These are phyloP conservation scores for Gopherus flavomarginatus DNA, from an alignment of 2,113 vertebrate species.

Conservation along the genomic window DNA sequence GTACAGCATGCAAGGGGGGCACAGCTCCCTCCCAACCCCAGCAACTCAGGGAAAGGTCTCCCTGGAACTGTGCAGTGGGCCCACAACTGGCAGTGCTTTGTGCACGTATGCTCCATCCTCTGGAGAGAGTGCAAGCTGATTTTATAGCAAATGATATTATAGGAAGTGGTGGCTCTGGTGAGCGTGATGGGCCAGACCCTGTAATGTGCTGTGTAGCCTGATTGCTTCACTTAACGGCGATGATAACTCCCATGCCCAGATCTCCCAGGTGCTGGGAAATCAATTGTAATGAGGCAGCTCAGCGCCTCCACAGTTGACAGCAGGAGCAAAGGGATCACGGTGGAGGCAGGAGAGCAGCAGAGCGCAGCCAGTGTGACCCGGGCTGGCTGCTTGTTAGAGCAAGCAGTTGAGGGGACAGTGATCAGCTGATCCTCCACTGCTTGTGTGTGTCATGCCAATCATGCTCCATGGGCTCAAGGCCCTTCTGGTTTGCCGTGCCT, in stretches of 20 bases:
- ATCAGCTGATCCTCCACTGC: background rate
- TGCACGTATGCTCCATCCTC: background rate
- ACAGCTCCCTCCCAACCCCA: background rate
- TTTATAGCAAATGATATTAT: background rate
- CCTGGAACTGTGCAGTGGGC: background rate
- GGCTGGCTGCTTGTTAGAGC: background rate
- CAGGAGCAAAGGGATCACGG: background rate
- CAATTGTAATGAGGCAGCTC: background rate
- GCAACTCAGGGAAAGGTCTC: background rate
- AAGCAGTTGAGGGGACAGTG: background rate
- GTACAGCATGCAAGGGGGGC: background rate
- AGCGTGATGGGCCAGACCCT: background rate
- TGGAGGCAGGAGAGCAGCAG: background rate
- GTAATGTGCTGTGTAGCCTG: background rate
- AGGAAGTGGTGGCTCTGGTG: background rate
- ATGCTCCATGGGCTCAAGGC: background rate
- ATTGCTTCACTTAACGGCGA: background rate
- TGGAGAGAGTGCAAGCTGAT: background rate
- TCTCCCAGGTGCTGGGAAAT: background rate
- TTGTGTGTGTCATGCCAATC: background rate
- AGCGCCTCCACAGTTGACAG: background rate
- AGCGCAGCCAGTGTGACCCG: background rate
- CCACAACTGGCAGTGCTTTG: background rate
- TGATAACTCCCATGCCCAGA: background rate
- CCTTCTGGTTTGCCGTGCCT: background rate